Conservation (phyloP, 2,888 invertebrate genomes). For the Clanis bilineata region DNA sequence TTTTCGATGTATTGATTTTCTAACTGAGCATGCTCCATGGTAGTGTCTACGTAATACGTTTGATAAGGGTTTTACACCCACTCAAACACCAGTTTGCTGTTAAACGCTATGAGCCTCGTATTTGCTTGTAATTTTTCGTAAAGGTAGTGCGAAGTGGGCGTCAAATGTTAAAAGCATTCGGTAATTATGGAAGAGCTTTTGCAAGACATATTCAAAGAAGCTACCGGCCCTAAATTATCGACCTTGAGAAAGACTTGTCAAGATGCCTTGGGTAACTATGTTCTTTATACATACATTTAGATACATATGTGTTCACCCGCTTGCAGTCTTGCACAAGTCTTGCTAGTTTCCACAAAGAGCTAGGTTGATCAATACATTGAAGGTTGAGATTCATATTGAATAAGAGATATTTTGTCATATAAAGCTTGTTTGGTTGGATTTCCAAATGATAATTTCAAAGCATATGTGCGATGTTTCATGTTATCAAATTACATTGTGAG, state of each 20-base stretch:
- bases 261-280: slow-evolving; percentile 89
- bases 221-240: slow-evolving; percentile 89
- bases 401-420: too few relatives aligned
- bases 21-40: slow-evolving; percentile 68
- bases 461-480: too few relatives aligned
- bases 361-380: too few relatives aligned
- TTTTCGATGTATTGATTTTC: slow-evolving; percentile 67
- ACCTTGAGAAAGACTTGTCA: slow-evolving; percentile 91
- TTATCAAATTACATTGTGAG: too few relatives aligned
- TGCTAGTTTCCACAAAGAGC: too few relatives aligned
- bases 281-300: neutral
- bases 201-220: slow-evolving; percentile 92
- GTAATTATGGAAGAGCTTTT: slow-evolving; percentile 90
- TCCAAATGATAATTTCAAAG: too few relatives aligned
- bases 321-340: neutral
- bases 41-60: slow-evolving; percentile 42
- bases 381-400: too few relatives aligned
- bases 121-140: neutral
- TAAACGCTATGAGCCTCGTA: slow-evolving; percentile 8
- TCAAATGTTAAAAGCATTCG: slow-evolving; percentile 12
- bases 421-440: too few relatives aligned
- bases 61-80: slow-evolving; percentile 65
- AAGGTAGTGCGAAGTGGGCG: neutral
- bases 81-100: slow-evolving; percentile 34
- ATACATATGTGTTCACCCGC: neutral